phyloP scores from a whole-genome alignment of 1,140 invertebrate genomes.

The Ladona fulva region DNA sequence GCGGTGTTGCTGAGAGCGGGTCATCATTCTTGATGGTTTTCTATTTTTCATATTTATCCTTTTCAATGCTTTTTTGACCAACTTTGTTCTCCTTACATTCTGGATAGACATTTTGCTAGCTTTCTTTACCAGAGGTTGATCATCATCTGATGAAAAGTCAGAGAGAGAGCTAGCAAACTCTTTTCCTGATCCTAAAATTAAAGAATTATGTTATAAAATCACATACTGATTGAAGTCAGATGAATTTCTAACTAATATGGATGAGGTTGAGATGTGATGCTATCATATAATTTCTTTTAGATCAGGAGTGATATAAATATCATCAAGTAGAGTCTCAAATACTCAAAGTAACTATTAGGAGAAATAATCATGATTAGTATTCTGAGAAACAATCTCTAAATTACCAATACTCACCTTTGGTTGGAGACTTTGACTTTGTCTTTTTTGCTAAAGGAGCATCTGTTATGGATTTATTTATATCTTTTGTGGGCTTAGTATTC shows the following conservation, averaged over 20 bases:
- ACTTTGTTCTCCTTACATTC: constrained; percentile 31
- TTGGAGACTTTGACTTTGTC: not conserved
- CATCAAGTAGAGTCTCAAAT: too few relatives aligned
- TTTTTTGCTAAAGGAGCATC: not conserved
- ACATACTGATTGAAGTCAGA: too few relatives aligned
- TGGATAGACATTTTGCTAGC: constrained; percentile 30
- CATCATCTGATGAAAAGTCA: constrained; percentile 36
- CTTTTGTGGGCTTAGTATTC: not conserved
- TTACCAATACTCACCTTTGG: not conserved
- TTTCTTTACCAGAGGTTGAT: constrained; percentile 32
- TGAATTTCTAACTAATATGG: too few relatives aligned
- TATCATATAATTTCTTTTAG: too few relatives aligned
- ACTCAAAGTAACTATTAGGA: not conserved
- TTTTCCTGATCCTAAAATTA: constrained; percentile 12
- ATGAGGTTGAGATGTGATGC: too few relatives aligned
- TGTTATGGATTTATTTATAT: not conserved
- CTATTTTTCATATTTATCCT: constrained; percentile 18
- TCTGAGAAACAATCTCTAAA: too few relatives aligned
- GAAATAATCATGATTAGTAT: not conserved
- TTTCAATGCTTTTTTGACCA: constrained; percentile 13
- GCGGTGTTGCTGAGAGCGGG: constrained; percentile 11
- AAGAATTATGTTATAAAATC: constrained; percentile 16
- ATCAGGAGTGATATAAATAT: too few relatives aligned
- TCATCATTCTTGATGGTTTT: constrained; percentile 19
- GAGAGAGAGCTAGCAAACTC: constrained; percentile 26